Evolutionary conservation across 2,113 vertebrate species (phyloP), one percentile per base, ranked within the genome.

Genomic region (Boulengeromyrus knoepffleri): DNA sequence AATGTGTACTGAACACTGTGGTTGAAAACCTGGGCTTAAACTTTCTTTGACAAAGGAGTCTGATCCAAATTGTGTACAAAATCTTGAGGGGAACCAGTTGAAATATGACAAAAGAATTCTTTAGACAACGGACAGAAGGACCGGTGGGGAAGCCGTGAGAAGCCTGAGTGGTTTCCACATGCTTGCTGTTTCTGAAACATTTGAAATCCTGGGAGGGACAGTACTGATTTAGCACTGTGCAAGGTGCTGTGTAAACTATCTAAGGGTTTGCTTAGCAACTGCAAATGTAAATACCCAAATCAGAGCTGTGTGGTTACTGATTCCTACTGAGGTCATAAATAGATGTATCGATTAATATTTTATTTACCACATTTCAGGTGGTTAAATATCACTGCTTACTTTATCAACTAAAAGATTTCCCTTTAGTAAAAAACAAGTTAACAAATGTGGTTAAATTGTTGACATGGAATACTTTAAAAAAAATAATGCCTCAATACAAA

Each of bases 21-120:
- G 85, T 39, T 50, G n/a, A 27, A 47, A 46, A 49, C 84, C 84
- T 86, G 84, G 45, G n/a, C 47, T 86, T 49, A n/a, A 70, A 80
- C 13, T 36, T 80, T 80, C 31, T 80, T 80, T 80, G 36, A 80
- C 74, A 80, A 80, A 80, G 74, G 36, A 36, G 74, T 3, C 36
- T 80, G 74, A 80, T 80, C 46, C 83, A 85, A 47, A 47, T 85
- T 85, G 42, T 49, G 45, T 85, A 85, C 46, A 85, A 85, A 80
- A 80, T 80, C 74, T 80, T 36, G 36, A 80, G 74, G 36, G 17
- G 74, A 19, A 31, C 62, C 27, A 70, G 62, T 70, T 70, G 62
- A 70, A 70, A 31, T 80, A 36, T 80, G 36, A 80, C 74, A 36
- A 80, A 80, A 21, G 74, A 42, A 80, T 80, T 42, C 74, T 80